These are phyloP conservation scores for Marmota monax DNA, from an alignment of 2,113 vertebrate genomes.

Conservation along the genomic window DNA sequence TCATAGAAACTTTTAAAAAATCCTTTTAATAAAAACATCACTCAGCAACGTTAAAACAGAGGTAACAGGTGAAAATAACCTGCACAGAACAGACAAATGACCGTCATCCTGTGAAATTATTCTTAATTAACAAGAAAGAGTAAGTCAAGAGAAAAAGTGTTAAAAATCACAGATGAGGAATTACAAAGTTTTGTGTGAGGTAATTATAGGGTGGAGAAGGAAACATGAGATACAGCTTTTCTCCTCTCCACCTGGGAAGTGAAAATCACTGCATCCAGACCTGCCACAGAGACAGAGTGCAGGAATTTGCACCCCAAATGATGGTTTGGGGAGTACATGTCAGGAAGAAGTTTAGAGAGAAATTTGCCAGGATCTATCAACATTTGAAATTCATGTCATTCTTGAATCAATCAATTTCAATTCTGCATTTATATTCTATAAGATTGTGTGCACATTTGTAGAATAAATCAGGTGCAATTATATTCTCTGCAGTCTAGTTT, in stretches of 20 bases:
- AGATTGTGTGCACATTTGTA: neutral
- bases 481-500: neutral
- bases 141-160: neutral
- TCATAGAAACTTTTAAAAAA: neutral
- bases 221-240: neutral
- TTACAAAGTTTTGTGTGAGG: neutral
- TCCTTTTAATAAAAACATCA: neutral
- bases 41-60: neutral
- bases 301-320: neutral
- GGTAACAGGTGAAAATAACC: neutral
- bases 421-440: neutral
- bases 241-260: neutral
- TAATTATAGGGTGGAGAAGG: neutral
- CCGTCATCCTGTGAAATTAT: neutral
- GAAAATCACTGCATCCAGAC: neutral
- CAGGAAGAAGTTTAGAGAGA: neutral
- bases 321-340: neutral
- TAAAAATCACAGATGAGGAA: neutral
- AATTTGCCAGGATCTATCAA: neutral
- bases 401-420: conserved; percentile 24
- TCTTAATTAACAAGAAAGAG: neutral
- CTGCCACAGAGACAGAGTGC: neutral
- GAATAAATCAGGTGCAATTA: conserved; percentile 12
- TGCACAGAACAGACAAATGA: too few species aligned
- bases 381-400: neutral